phyloP scores from a whole-genome alignment of 1,140 invertebrate species.

The Scaptomyza graminum region DNA sequence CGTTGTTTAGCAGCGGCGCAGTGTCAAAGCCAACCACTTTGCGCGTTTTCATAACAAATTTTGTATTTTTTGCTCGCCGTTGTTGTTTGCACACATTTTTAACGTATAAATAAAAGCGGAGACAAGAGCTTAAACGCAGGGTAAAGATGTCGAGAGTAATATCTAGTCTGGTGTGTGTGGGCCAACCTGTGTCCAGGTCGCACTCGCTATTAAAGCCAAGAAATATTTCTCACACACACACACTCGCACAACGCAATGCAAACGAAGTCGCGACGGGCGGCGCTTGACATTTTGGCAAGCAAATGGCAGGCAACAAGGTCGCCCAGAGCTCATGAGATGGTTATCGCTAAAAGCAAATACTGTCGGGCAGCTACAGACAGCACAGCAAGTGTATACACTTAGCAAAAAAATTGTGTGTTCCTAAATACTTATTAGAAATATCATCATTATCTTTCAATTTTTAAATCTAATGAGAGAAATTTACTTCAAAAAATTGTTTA shows the following conservation, averaged over 20 bases:
- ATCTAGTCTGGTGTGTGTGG: slow-evolving; percentile 26
- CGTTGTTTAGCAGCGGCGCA: slow-evolving; percentile 37
- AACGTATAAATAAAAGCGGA: slow-evolving; percentile 73
- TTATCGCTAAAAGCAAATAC: slow-evolving; percentile 57
- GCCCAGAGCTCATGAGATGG: slow-evolving; percentile 64
- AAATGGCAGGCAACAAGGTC: slow-evolving; percentile 69
- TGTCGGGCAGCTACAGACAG: slow-evolving; percentile 6
- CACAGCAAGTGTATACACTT: slow-evolving; percentile 3
- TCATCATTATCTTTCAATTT: too few relatives aligned
- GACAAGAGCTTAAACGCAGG: slow-evolving; percentile 2
- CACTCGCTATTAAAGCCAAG: slow-evolving; percentile 12
- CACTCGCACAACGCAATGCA: slow-evolving; percentile 39
- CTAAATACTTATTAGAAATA: too few relatives aligned
- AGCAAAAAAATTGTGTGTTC: neutral
- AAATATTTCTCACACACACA: slow-evolving; percentile 60
- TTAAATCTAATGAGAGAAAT: too few relatives aligned
- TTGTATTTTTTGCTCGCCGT: slow-evolving; percentile 31
- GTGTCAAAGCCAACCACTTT: slow-evolving; percentile 81
- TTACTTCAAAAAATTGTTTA: too few relatives aligned
- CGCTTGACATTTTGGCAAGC: slow-evolving; percentile 75
- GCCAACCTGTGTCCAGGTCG: slow-evolving; percentile 44
- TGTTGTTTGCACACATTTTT: slow-evolving; percentile 77
- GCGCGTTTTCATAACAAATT: slow-evolving; percentile 59
- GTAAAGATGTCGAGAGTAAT: slow-evolving; percentile 8
- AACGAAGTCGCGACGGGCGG: slow-evolving; percentile 41